These are phyloP conservation scores for Tautogolabrus adspersus DNA, from an alignment of 2,113 vertebrate species.

Conservation along the genomic window DNA sequence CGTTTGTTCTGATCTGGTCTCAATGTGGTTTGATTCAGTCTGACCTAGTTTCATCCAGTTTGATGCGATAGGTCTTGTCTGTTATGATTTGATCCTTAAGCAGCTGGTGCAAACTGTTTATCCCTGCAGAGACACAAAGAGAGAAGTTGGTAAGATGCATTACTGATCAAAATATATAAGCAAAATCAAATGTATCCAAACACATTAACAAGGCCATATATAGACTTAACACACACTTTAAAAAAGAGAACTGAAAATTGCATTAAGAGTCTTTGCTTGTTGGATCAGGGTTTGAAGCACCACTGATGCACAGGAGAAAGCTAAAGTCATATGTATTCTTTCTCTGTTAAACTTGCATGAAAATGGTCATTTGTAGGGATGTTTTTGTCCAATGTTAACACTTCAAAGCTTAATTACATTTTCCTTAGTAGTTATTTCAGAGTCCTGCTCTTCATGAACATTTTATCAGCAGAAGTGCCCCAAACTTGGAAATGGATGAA, in stretches of 20 bases:
- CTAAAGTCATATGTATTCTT: background rate
- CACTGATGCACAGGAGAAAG: background rate
- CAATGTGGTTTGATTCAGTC: conserved; percentile 44
- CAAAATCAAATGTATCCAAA: background rate
- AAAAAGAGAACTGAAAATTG: conserved; percentile 3
- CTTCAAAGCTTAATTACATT: background rate
- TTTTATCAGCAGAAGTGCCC: background rate
- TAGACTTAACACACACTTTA: background rate
- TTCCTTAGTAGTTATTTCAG: background rate
- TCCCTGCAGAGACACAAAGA: conserved; percentile 34
- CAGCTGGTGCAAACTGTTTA: conserved; percentile 15
- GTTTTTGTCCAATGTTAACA: background rate
- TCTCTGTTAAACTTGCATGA: background rate
- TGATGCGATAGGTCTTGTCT: conserved; percentile 21
- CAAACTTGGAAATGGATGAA: background rate
- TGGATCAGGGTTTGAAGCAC: background rate
- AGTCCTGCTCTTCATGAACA: background rate
- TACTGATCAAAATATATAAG: background rate
- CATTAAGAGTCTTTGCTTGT: background rate
- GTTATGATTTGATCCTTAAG: conserved; percentile 36
- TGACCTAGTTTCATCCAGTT: conserved; percentile 52
- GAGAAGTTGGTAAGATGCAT: background rate
- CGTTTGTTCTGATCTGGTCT: conserved; percentile 46
- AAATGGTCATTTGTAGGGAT: background rate
- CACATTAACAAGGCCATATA: background rate